Conservation (phyloP, 2,888 invertebrate species). For the Caradrina kadenii region DNA sequence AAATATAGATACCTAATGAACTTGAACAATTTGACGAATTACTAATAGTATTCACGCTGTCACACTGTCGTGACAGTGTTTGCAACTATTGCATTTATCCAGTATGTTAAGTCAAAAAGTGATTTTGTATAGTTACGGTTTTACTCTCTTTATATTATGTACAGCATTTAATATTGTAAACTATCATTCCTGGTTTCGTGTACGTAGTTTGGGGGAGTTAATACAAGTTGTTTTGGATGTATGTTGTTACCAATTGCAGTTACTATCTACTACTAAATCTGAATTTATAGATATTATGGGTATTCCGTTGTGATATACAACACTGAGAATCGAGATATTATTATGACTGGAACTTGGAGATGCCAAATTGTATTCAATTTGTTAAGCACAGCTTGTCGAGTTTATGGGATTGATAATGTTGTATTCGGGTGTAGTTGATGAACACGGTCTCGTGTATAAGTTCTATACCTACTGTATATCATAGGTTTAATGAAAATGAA, state of each 20-base stretch:
- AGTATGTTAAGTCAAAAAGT: constrained; percentile 83
- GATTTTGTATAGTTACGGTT: constrained; percentile 87
- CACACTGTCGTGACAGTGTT: constrained; percentile 77
- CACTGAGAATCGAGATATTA: constrained; percentile 45
- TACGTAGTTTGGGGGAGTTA: constrained; percentile 63
- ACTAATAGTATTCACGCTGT: constrained; percentile 82
- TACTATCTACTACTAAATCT: constrained; percentile 79
- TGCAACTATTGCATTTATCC: constrained; percentile 87
- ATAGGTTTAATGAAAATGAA: constrained; percentile 85
- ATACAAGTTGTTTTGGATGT: constrained; percentile 78
- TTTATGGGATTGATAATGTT: constrained; percentile 49
- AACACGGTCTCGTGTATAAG: constrained; percentile 67
- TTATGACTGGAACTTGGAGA: constrained; percentile 41
- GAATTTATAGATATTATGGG: constrained; percentile 67
- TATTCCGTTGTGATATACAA: constrained; percentile 56
- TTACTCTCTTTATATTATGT: constrained; percentile 80
- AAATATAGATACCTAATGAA: constrained; percentile 72
- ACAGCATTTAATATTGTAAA: constrained; percentile 85
- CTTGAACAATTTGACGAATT: constrained; percentile 77
- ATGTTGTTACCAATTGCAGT: constrained; percentile 88
- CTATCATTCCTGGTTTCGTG: constrained; percentile 85
- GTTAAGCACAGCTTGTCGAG: constrained; percentile 44
- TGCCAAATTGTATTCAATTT: constrained; percentile 53
- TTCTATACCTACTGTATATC: constrained; percentile 74
- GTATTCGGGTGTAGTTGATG: constrained; percentile 47